Percentiles rank a stretch among this genome's conserved stretches.
These are phyloP conservation scores for Anthopleura xanthogrammica DNA, from an alignment of 92 coral and sea anemone species.

Conservation along the genomic window DNA sequence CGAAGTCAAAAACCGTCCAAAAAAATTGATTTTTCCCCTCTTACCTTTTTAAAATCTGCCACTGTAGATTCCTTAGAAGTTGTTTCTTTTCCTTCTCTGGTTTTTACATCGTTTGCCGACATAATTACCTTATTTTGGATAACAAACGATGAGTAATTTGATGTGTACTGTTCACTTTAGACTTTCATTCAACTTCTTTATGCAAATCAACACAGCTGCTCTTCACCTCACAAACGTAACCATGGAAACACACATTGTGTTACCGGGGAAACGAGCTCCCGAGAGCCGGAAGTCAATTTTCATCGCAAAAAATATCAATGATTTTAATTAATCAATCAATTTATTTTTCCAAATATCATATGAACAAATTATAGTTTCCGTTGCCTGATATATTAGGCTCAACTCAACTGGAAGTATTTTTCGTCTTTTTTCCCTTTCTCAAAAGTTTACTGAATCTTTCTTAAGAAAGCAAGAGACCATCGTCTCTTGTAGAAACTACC, in stretches of 20 bases:
- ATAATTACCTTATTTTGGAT: slow-evolving; percentile 17
- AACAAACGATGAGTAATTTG: slow-evolving; percentile 14
- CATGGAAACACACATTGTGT: slow-evolving; percentile 7
- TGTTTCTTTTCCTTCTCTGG: background rate
- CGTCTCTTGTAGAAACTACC: too few relatives aligned
- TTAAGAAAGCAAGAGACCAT: too few relatives aligned
- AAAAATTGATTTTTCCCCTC: background rate
- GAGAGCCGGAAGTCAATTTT: background rate
- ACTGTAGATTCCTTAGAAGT: background rate
- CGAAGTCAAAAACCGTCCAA: background rate
- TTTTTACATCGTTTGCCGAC: slow-evolving; percentile 11
- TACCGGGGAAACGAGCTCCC: slow-evolving; percentile 3
- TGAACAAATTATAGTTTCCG: too few relatives aligned
- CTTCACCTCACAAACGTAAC: slow-evolving; percentile 19
- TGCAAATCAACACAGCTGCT: slow-evolving; percentile 28
- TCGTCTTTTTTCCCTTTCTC: too few relatives aligned
- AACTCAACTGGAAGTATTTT: too few relatives aligned
- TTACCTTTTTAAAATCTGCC: background rate
- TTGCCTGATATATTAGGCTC: too few relatives aligned
- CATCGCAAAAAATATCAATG: background rate
- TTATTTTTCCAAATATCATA: too few relatives aligned
- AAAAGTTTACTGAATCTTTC: too few relatives aligned
- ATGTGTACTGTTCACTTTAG: slow-evolving; percentile 34
- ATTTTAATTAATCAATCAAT: too few relatives aligned
- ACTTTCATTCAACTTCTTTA: slow-evolving; percentile 8